These are phyloP conservation scores for Anseranas semipalmata DNA, from an alignment of 2,113 vertebrate species.

Conservation along the genomic window DNA sequence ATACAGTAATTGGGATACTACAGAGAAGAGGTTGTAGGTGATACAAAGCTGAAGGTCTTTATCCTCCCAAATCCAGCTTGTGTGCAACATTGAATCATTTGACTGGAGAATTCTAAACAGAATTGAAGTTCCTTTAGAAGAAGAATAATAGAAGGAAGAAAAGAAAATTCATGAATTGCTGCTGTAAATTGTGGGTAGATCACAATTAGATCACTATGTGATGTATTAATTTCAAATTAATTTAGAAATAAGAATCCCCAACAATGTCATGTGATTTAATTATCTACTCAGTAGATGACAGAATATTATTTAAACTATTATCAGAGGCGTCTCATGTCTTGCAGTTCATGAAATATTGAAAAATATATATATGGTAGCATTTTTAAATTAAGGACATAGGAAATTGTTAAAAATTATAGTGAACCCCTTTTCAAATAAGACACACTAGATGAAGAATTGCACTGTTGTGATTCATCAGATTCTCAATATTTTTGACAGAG, in stretches of 20 bases:
- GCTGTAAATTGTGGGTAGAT: background rate
- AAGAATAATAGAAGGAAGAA: background rate
- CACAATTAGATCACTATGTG: background rate
- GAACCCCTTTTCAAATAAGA: background rate
- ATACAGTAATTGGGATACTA: background rate
- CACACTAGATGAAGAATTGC: background rate
- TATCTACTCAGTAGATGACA: background rate
- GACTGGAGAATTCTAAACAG: background rate
- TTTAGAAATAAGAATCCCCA: background rate
- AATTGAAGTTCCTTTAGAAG: background rate
- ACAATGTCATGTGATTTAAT: background rate
- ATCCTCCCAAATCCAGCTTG: background rate
- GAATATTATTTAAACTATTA: background rate
- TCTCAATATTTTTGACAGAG: background rate
- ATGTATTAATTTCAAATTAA: background rate
- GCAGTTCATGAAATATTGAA: background rate
- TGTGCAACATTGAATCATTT: background rate
- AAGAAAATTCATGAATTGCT: background rate
- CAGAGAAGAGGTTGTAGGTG: background rate
- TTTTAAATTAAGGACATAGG: background rate
- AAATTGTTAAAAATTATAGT: background rate
- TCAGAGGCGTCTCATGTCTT: background rate
- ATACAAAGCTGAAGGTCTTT: background rate
- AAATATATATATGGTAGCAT: background rate
- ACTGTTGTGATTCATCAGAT: background rate